Conservation (phyloP, 37 sponge, comb jelly and placozoan genomes). For the Theonella swinhoei region DNA sequence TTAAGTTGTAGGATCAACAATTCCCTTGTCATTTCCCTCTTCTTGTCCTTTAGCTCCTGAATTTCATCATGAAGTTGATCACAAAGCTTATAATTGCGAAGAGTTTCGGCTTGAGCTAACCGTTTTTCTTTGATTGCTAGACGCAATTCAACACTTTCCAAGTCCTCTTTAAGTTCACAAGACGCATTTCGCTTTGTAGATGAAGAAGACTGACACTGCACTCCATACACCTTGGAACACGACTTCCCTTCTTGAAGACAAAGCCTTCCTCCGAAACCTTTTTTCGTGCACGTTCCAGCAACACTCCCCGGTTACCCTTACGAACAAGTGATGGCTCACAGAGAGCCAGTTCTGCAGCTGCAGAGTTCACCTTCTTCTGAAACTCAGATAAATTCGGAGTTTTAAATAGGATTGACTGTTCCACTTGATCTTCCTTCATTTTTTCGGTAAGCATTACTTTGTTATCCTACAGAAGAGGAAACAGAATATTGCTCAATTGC, state of each 20-base stretch:
- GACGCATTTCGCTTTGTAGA: not conserved
- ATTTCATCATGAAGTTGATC: constrained; percentile 8
- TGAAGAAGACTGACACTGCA: not conserved
- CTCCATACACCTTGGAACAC: not conserved
- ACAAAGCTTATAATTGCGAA: constrained; percentile 4
- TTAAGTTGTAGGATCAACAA: not conserved
- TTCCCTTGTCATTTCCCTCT: not conserved
- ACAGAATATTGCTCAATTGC: no score
- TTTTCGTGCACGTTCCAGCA: constrained; percentile 1
- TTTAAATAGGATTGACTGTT: not conserved
- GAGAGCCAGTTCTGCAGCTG: not conserved
- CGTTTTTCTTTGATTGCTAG: not conserved
- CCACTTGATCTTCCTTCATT: not conserved
- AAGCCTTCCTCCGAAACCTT: constrained; percentile 5
- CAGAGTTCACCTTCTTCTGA: not conserved
- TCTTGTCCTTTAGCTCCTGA: not conserved
- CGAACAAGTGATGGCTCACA: not conserved
- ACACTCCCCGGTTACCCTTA: not conserved
- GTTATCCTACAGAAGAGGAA: no score
- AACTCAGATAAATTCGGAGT: not conserved
- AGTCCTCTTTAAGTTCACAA: no score
- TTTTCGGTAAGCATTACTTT: no score
- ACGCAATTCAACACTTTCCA: no score
- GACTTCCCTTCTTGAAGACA: constrained; percentile 17
- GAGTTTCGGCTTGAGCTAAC: not conserved